Conservation (phyloP, 1,140 invertebrate species). For the Linepithema humile region DNA sequence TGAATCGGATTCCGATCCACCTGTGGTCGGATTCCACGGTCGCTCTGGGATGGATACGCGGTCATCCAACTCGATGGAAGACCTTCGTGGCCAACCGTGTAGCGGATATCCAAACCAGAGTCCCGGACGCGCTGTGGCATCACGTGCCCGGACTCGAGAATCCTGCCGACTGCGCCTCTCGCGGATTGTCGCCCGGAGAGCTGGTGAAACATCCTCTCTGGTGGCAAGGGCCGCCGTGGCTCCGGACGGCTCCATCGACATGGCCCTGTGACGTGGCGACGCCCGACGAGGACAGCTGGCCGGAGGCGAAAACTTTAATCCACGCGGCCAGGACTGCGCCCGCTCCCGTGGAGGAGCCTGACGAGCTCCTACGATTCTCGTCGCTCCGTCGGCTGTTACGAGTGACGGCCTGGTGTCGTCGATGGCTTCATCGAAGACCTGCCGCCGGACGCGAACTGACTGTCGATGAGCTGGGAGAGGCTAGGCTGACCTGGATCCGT, state of each 20-base stretch:
- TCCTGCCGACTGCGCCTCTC: slow-evolving; percentile 8
- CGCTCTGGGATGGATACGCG: not conserved
- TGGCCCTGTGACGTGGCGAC: too few relatives aligned
- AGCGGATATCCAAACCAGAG: fast-evolving
- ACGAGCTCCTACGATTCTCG: not conserved
- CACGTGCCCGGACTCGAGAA: not conserved
- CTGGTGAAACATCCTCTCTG: not conserved
- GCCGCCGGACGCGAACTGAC: not conserved
- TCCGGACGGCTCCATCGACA: not conserved
- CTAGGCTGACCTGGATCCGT: not conserved
- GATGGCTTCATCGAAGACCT: not conserved
- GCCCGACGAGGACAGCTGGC: too few relatives aligned
- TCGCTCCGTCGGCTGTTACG: not conserved
- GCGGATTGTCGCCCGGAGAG: not conserved
- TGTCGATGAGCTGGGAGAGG: not conserved
- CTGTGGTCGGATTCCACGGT: not conserved
- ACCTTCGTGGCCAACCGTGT: not conserved
- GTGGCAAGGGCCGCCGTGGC: not conserved
- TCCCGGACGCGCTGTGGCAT: not conserved
- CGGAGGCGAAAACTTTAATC: too few relatives aligned
- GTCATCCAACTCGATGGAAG: not conserved
- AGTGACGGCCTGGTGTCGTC: not conserved
- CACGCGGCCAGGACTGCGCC: too few relatives aligned
- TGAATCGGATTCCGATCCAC: not conserved
- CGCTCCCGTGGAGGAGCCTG: too few relatives aligned